Evolutionary conservation across 2,113 vertebrate species (phyloP), one percentile per base, ranked within the genome.

Genomic region (Felis chaus): DNA sequence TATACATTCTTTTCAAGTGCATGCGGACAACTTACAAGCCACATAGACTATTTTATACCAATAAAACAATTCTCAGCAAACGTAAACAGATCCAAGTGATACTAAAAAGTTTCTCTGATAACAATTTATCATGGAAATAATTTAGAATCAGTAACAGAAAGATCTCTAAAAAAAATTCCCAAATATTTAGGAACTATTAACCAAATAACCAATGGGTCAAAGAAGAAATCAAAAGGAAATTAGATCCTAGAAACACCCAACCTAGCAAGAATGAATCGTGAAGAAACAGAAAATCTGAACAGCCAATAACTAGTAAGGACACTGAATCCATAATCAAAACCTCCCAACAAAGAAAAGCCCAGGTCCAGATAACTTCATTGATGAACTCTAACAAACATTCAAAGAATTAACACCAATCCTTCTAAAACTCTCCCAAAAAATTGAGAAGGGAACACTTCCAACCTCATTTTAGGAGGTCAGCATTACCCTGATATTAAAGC

Each of bases 201-300:
- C 21, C 18, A 89, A 95, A 89, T 55, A 92, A 63, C 14, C 61
- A 2, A 89, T 4, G 23, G 41, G 82, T 83, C 69, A 89, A 53
- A 57, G 36, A 85, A 89, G 5, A 85, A 69, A 93, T 87, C 23
- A 87, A 95, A 97, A 68, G 73, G 61, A 95, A 86, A 86, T 69
- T 12, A 90, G 73, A 91, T n/a, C 29, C n/a, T 65, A 71, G 41
- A 92, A 92, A 88, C 23, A 45, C 4, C 69, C n/a, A 94, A 81
- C 48, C 29, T 82, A 81, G 45, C 29, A 74, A 82, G 31, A 74
- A 25, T 68, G 36, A 92, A 71, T 84, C 6, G 69, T 63, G n/a
- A 69, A 92, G 83, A 95, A 92, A 89, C 9, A 74, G 33, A 82
- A 81, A 18, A 87, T 65, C 12, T 74, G 73, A 82, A 66, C 9